Percentiles rank a stretch among this genome's conserved stretches.
phyloP scores from a whole-genome alignment of 2,113 vertebrate genomes.

The Pseudopodoces humilis region DNA sequence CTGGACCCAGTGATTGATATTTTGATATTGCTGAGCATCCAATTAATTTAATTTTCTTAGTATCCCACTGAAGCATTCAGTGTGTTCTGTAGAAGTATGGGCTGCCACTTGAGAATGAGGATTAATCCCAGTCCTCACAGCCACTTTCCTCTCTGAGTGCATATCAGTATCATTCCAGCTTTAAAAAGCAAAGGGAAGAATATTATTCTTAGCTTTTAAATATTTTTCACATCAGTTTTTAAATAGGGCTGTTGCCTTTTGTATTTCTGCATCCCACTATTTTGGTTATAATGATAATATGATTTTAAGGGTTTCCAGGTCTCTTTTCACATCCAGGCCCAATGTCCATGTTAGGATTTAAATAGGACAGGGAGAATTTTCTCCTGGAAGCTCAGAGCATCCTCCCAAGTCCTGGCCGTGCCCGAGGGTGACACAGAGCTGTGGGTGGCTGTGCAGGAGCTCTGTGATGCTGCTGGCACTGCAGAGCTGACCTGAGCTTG shows the following conservation, averaged over 20 bases:
- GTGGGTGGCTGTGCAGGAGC: accelerated
- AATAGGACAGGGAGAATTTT: background rate
- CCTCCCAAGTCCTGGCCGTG: background rate
- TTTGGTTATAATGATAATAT: too few relatives aligned
- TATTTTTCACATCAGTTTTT: background rate
- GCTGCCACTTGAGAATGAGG: background rate
- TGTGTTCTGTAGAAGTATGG: background rate
- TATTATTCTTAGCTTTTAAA: background rate
- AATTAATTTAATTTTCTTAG: background rate
- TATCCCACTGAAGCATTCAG: background rate
- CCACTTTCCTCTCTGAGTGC: background rate
- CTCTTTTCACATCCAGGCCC: background rate
- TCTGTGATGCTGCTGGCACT: background rate
- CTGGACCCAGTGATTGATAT: background rate
- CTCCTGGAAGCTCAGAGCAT: background rate
- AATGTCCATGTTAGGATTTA: background rate
- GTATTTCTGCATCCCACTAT: background rate
- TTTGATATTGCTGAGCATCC: background rate
- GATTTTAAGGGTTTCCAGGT: background rate
- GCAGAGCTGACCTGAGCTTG: background rate
- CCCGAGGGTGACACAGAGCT: accelerated
- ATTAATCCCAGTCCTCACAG: background rate
- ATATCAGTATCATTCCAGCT: background rate
- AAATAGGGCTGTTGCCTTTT: background rate
- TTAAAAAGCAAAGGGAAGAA: background rate